A percentile compares a stretch with the other conserved stretches of the same genome.
Conservation (phyloP, 2,888 invertebrate genomes). For the Acanthosoma haemorrhoidale region DNA sequence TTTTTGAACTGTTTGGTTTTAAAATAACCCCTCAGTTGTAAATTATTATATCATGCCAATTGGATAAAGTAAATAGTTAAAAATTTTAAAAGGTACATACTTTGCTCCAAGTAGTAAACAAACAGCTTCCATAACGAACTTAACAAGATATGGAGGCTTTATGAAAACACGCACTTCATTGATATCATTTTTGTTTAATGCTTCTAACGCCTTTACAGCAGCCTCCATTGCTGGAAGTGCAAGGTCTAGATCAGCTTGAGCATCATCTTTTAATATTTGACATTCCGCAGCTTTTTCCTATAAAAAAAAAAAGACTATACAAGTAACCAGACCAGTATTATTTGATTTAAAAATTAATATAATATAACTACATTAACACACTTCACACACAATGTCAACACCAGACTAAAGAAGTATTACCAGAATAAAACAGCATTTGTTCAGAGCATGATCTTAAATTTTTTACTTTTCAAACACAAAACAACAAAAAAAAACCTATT, state of each 20-base stretch:
- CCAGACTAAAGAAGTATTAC: no score
- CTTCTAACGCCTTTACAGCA: constrained; percentile 75
- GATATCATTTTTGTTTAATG: constrained; percentile 83
- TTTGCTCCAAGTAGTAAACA: constrained; percentile 76
- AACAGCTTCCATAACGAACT: constrained; percentile 88
- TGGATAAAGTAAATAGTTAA: no score
- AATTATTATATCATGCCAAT: no score
- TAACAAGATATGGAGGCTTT: constrained; percentile 79
- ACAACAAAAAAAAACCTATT: no score
- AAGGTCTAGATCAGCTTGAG: constrained; percentile 74
- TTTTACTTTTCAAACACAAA: no score
- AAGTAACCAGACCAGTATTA: background rate
- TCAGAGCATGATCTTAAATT: no score
- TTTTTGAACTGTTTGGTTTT: no score
- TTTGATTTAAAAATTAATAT: no score
- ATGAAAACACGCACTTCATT: constrained; percentile 81
- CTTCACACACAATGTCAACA: no score
- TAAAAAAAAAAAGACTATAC: constrained; percentile 6
- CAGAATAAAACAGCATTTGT: no score
- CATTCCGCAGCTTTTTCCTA: constrained; percentile 79
- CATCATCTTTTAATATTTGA: constrained; percentile 76
- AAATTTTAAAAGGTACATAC: constrained; percentile 50
- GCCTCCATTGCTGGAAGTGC: constrained; percentile 82
- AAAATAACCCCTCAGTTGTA: no score
- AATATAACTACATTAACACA: no score